A percentile compares a stretch with the other conserved stretches of the same genome.
phyloP scores from a whole-genome alignment of 2,888 invertebrate species.

The Euplexia lucipara region DNA sequence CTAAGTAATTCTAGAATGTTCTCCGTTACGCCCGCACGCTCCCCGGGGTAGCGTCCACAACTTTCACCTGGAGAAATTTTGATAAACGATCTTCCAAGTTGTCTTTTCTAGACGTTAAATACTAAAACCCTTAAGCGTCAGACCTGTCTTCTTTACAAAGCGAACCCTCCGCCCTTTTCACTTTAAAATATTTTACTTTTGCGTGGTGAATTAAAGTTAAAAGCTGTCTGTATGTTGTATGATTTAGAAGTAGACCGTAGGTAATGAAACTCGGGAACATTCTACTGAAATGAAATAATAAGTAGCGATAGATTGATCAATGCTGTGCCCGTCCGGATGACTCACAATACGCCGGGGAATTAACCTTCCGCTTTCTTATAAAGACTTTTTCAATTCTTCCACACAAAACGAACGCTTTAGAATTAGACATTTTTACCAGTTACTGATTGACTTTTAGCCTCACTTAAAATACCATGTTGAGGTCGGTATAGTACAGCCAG shows the following conservation, averaged over 20 bases:
- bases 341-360: constrained; percentile 19
- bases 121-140: constrained; percentile 56
- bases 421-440: neutral
- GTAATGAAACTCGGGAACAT: constrained; percentile 10
- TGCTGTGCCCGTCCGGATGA: constrained; percentile 17
- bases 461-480: too few species aligned
- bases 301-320: constrained; percentile 30
- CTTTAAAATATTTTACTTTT: constrained; percentile 34
- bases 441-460: neutral
- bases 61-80: constrained; percentile 62
- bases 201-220: constrained; percentile 23
- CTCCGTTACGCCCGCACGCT: constrained; percentile 20
- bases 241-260: constrained; percentile 18
- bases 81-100: constrained; percentile 61
- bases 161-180: constrained; percentile 24
- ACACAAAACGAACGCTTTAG: neutral
- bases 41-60: constrained; percentile 45
- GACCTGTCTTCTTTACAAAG: constrained; percentile 53
- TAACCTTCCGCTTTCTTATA: constrained; percentile 19
- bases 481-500: too few species aligned
- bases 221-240: constrained; percentile 17
- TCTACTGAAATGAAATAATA: constrained; percentile 7
- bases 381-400: constrained; percentile 5
- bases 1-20: constrained; percentile 52
- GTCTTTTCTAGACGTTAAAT: constrained; percentile 51